Evolutionary conservation across 1,140 invertebrate species (phyloP).

Genomic region (Notospermus geniculatus): DNA sequence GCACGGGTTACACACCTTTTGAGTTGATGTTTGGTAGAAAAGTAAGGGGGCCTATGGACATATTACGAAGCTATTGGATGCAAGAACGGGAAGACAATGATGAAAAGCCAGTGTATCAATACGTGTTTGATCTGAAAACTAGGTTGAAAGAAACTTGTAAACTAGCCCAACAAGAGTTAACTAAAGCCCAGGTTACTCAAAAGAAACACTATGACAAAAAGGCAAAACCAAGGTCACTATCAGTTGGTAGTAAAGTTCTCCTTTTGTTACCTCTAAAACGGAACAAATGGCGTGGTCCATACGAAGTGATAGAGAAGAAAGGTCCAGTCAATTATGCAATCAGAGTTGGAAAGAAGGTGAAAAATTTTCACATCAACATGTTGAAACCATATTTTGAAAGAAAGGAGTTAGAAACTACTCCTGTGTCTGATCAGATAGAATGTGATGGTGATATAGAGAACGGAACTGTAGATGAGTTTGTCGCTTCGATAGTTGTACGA

Average conservation of each 20-base stretch:
- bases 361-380: slow-evolving; percentile 7
- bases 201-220: background rate
- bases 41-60: slow-evolving; percentile 12
- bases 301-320: background rate
- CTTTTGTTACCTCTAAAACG: background rate
- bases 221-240: background rate
- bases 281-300: slow-evolving; percentile 9
- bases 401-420: background rate
- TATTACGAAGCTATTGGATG: slow-evolving; percentile 2
- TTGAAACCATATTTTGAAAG: slow-evolving; percentile 7
- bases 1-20: slow-evolving; percentile 35
- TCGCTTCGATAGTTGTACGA: too few relatives aligned
- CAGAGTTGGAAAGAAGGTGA: slow-evolving; percentile 7
- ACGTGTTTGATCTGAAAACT: background rate
- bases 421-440: background rate
- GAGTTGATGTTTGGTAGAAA: slow-evolving; percentile 19
- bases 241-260: background rate
- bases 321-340: background rate
- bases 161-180: background rate
- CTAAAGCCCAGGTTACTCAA: background rate
- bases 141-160: background rate
- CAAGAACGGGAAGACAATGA: background rate
- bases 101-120: background rate
- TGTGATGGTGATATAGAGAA: background rate
- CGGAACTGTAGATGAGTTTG: too few relatives aligned